Evolutionary conservation across 2,113 vertebrate species (phyloP).

Genomic region (Neotoma lepida): DNA sequence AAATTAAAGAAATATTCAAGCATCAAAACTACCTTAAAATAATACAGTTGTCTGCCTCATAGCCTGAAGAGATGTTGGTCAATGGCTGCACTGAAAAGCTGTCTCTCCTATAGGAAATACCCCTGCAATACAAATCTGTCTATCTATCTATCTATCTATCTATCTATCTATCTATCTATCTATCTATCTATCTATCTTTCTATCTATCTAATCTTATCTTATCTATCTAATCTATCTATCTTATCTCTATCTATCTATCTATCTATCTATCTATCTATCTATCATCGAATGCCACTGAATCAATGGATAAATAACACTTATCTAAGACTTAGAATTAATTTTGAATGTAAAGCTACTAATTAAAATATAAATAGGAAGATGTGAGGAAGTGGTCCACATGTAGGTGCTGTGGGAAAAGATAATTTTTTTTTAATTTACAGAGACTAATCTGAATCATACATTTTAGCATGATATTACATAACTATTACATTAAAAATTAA

Average conservation of each 20-base stretch:
- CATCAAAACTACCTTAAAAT: background rate
- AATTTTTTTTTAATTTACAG: background rate
- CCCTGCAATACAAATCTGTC: background rate
- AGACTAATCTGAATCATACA: background rate
- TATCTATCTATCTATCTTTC: background rate
- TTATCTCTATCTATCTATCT: background rate
- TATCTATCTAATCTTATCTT: background rate
- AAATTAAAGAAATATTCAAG: constrained; percentile 20
- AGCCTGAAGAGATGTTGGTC: background rate
- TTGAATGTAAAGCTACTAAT: background rate
- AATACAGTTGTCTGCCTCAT: background rate
- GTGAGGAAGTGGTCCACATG: background rate
- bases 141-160: background rate
- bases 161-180: background rate
- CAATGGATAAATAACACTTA: background rate
- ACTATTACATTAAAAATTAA: background rate
- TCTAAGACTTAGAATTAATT: background rate
- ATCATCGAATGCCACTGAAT: background rate
- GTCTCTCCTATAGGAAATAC: background rate
- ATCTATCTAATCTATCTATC: too few relatives aligned
- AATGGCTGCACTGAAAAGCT: background rate
- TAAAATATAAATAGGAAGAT: background rate
- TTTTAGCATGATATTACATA: background rate
- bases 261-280: background rate
- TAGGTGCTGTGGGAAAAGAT: background rate